Base-by-base conservation (phyloP, 1,140 invertebrate species). In the Cotesia glomerata region DNA sequence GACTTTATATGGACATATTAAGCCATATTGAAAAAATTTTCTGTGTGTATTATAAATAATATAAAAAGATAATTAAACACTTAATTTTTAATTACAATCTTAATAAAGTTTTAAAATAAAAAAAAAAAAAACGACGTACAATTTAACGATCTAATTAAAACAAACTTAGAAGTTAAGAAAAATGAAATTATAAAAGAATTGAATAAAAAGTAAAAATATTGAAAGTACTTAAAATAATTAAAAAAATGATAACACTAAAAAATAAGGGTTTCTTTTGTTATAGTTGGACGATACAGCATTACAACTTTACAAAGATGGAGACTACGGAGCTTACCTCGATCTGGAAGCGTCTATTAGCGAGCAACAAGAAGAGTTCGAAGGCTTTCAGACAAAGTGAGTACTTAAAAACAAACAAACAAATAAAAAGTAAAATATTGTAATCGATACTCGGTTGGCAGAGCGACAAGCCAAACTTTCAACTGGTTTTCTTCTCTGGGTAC, bases 241-340 rank as follows among this genome's bases (percentile, higher is more conserved):
- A 7, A 45, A 45, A 45, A 45, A 45, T 9, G 11, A 45, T 9
- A 45, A 8, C 11, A 7, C 39, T 45, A 45, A 45, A 45, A 45
- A 45, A 45, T 45, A 45, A 45, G 7, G 39, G 11, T 62, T 34
- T 51, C n/a, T 16, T 61, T 13, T 72, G 14, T 93, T 93, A 52
- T 91, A 98, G 97, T 89, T 98, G 85, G 97, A 98, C 86, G 97
- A 99, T 89, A 95, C 95, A 72, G 95, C 97, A 18, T 90, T 99
- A 62, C 97, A 99, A 87, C 90, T 99, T 67, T 98, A 97, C 88
- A 95, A 97, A 88, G 96, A 98, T 87, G 95, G 96, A 75, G 96
- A 98, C 86, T 98, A 95, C 87, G 96, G 96, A n/a, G 93, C 95
- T 64, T 98, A 98, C 87, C 87, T 99, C 85, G 97, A 99, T 88